These are phyloP conservation scores for Drosophila ambigua DNA, from an alignment of 1,140 invertebrate species.

Conservation along the genomic window DNA sequence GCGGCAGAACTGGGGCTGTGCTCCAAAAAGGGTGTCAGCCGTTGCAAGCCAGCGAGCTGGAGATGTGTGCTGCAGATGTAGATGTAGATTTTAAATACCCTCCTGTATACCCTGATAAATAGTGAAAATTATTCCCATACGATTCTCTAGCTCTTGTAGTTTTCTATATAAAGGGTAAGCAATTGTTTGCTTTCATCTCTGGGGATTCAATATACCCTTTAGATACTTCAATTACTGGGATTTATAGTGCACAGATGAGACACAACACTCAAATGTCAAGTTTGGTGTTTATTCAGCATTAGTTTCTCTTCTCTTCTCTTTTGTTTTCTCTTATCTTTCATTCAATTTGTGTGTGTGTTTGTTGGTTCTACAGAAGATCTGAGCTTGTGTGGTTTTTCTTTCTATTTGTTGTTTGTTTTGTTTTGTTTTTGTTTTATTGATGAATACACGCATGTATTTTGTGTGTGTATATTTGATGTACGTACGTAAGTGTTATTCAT, in stretches of 20 bases:
- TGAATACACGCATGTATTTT: not conserved
- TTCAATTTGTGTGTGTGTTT: not conserved
- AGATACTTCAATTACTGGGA: too few relatives aligned
- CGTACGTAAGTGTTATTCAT: conserved; percentile 40
- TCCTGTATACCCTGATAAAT: too few relatives aligned
- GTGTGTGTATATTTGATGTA: conserved; percentile 37
- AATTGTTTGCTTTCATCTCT: too few relatives aligned
- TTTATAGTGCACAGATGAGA: too few relatives aligned
- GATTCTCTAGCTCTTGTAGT: too few relatives aligned
- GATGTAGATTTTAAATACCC: not conserved
- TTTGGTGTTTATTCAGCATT: conserved; percentile 44
- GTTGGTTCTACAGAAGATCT: conserved; percentile 31
- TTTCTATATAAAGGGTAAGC: too few relatives aligned
- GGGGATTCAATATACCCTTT: too few relatives aligned
- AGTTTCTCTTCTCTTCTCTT: conserved; percentile 28
- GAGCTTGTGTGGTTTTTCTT: conserved; percentile 9
- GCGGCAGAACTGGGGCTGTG: conserved; percentile 1
- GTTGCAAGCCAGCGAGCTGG: conserved; percentile 46
- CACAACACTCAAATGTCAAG: conserved; percentile 8
- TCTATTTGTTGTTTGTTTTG: too few relatives aligned
- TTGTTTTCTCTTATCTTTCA: not conserved
- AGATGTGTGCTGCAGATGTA: not conserved
- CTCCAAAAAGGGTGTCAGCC: conserved; percentile 53
- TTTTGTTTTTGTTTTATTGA: too few relatives aligned
- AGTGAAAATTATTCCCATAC: too few relatives aligned